Base-by-base conservation (phyloP, 2,113 vertebrate species). In the Casuarius casuarius region DNA sequence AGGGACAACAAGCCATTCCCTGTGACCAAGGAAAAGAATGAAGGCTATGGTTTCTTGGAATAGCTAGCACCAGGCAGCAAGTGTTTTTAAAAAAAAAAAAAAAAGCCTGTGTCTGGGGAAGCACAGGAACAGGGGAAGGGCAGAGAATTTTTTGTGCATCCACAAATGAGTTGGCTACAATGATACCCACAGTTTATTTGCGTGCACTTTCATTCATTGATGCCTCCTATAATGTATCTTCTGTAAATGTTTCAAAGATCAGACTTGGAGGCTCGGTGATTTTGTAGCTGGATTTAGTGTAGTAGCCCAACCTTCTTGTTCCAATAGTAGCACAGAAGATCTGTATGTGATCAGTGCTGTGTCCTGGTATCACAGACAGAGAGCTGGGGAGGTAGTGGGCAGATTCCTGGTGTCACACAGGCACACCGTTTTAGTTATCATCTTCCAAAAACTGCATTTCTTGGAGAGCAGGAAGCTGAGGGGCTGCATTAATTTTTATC, bases 91-190 rank as follows among this genome's bases (percentile, higher is more conserved):
- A 51, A 49, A 81, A 84, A 21, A 61, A 22, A 33, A 42, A 51
- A 49, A 81, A 84, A 21, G 68, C 68, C 72, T 70, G 51, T 33
- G 70, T 87, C 92, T 92, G 84, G 72, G 84, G 88, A 96, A 51
- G 85, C 75, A 80, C 46, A 0, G 0, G 79, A 58, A 26, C 84
- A 78, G 7, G 7, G 63, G 91, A 89, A 96, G 68, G 92, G 65
- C 72, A 23, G 73, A 75, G 61, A 90, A 84, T 92, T 76, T 77
- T 80, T 92, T 93, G 63, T 84, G 85, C 89, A 93, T 83, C 42
- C 51, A 12, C 72, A 42, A 3, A 8, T 25, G 49, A 56, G 56
- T 42, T 89, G 61, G 18, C 51, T 59, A 86, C 65, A 49, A n/a
- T 93, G 92, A 9, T 22, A 80, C 73, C 85, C 93, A 86, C 68